Percentiles rank a stretch among this genome's conserved stretches.
These are phyloP conservation scores for Drosophila percnosoma DNA, from an alignment of 2,888 invertebrate genomes.

Conservation along the genomic window DNA sequence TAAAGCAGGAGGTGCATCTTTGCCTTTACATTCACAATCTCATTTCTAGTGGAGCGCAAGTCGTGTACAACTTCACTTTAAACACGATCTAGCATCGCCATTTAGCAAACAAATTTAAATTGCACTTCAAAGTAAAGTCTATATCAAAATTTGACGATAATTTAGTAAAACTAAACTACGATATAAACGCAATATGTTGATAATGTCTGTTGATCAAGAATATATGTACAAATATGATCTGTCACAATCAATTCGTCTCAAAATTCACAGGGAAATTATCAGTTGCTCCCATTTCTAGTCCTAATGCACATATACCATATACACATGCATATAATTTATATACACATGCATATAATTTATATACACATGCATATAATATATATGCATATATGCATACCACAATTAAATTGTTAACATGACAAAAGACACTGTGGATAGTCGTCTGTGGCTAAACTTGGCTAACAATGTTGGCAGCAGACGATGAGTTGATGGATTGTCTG, in stretches of 20 bases:
- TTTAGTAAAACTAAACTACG: neutral
- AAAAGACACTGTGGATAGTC: constrained; percentile 5
- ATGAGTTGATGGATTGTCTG: constrained; percentile 65
- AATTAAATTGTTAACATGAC: neutral
- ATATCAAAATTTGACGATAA: neutral
- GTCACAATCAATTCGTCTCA: neutral
- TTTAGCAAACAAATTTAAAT: neutral
- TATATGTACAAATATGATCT: too few species aligned
- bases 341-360: neutral
- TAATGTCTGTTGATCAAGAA: too few species aligned
- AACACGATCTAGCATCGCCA: neutral
- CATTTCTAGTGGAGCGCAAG: neutral
- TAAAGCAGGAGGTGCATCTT: constrained; percentile 28
- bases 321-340: neutral
- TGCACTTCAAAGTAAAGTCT: neutral
- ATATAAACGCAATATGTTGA: too few species aligned
- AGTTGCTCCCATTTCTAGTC: neutral
- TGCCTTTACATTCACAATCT: constrained; percentile 24
- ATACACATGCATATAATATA: neutral
- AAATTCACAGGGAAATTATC: too few species aligned
- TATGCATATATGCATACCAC: neutral
- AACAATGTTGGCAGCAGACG: constrained; percentile 47
- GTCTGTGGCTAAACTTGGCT: constrained; percentile 28
- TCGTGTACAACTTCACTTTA: neutral
- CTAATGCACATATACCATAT: neutral